These are phyloP conservation scores for Alligator mississippiensis DNA, from an alignment of 2,113 vertebrate species.

Conservation along the genomic window DNA sequence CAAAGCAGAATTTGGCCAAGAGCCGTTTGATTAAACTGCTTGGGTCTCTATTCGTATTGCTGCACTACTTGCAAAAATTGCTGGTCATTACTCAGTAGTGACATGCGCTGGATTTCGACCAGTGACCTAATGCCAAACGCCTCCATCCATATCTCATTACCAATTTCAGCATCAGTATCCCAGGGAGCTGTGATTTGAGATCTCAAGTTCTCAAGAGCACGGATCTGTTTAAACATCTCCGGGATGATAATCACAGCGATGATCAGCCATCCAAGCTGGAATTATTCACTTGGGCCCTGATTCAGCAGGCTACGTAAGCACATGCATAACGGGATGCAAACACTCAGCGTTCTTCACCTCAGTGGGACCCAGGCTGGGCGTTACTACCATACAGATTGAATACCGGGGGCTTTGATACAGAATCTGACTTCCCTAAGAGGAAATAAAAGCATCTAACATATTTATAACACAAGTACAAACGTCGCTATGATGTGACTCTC, in stretches of 20 bases:
- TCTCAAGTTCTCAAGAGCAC: neutral
- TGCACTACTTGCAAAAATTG: neutral
- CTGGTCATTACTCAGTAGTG: neutral
- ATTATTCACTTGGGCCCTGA: fast-evolving
- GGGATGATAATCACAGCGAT: neutral
- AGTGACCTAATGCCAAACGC: neutral
- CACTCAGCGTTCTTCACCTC: neutral
- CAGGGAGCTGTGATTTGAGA: neutral
- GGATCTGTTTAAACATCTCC: neutral
- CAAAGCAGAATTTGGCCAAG: neutral
- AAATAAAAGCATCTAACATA: conserved; percentile 16
- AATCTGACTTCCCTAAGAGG: conserved; percentile 40
- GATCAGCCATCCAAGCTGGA: neutral
- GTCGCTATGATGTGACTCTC: neutral
- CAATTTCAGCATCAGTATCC: neutral
- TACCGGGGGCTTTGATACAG: conserved; percentile 36
- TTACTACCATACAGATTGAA: neutral
- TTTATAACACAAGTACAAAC: conserved; percentile 21
- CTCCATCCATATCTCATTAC: neutral
- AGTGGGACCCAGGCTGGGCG: neutral
- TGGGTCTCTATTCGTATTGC: neutral
- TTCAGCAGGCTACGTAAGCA: neutral
- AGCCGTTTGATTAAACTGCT: neutral
- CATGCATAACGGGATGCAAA: neutral
- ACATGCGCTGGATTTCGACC: neutral